Base-by-base conservation (phyloP, 2,797 vertebrate species). In the Morus bassanus region DNA sequence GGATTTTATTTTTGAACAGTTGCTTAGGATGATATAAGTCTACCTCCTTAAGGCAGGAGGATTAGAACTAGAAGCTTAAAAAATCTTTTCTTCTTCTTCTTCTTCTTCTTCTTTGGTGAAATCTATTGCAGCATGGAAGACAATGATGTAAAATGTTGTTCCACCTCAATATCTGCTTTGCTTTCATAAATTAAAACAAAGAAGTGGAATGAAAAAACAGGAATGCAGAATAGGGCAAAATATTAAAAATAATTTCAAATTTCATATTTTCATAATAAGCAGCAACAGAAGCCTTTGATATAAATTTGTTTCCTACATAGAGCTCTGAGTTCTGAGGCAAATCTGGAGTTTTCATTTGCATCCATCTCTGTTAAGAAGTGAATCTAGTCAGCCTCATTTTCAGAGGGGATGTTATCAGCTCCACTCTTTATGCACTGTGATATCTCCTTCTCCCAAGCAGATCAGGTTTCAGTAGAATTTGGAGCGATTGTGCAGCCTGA, bases 381-480 rank as follows among this genome's bases (percentile, higher is more conserved):
- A 72, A 74, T 80, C 57, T 53, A 80, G 48, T 27, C 33, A 68
- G 41, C 17, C 72, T 73, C 60, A 27, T 75, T 91, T 96, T 82
- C 16, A 60, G 69, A 39, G 23, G 35, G 43, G 59, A 68, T 68
- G 35, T 94, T 85, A 96, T 91, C 70, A 91, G 57, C 51, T 56
- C 63, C 24, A 28, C 54, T 95, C 75, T 87, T 93, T 57, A 78
- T 53, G 35, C 27, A 25, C 59, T 43, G 67, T 48, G 41, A 30
- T 85, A 91, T 77, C 84, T 83, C 78, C 74, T 68, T 83, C 88
- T 72, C 31, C 37, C 46, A 56, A 88, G 80, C 80, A 88, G 91
- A 96, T 83, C 74, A 83, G 41, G 59, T 87, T 94, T 56, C 48
- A 84, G 70, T 1, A 65, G 85, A 95, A 91, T 91, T 79, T 88